Evolutionary conservation across 2,113 vertebrate genomes (phyloP).

Genomic region (Sander lucioperca): DNA sequence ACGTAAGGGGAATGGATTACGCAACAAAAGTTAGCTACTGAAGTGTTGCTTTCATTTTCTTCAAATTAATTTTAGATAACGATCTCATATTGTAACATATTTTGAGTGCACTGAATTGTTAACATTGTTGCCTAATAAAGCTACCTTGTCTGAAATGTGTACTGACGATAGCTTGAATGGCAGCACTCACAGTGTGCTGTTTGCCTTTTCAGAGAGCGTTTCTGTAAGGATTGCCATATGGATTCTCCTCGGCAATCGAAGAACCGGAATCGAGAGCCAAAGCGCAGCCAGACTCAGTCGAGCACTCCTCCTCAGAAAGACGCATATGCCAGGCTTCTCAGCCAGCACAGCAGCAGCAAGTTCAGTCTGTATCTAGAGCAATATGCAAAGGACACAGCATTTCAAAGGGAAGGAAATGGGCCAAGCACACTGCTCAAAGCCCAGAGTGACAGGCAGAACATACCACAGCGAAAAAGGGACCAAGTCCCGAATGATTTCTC

Average conservation of each 20-base stretch:
- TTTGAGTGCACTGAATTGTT: not conserved
- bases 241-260: constrained; percentile 76
- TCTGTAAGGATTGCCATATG: constrained; percentile 66
- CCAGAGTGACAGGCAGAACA: constrained; percentile 64
- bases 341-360: constrained; percentile 88
- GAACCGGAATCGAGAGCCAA: constrained; percentile 73
- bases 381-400: constrained; percentile 79
- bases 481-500: constrained; percentile 57
- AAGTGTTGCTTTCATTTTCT: not conserved
- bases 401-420: constrained; percentile 72
- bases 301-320: constrained; percentile 85
- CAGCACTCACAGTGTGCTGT: not conserved
- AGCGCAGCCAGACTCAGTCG: constrained; percentile 62
- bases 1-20: not conserved
- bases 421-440: constrained; percentile 47
- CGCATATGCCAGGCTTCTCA: constrained; percentile 87
- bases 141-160: not conserved
- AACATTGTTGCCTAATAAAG: not conserved
- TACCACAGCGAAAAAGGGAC: constrained; percentile 61
- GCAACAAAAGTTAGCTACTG: not conserved
- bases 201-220: constrained; percentile 29
- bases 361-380: constrained; percentile 86
- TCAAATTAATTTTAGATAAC: not conserved
- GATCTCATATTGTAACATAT: not conserved
- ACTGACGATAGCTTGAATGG: not conserved